A percentile compares a stretch with the other conserved stretches of the same genome.
These are phyloP conservation scores for Cryptoblepharus egeriae DNA, from an alignment of 2,797 vertebrate species.

Conservation along the genomic window DNA sequence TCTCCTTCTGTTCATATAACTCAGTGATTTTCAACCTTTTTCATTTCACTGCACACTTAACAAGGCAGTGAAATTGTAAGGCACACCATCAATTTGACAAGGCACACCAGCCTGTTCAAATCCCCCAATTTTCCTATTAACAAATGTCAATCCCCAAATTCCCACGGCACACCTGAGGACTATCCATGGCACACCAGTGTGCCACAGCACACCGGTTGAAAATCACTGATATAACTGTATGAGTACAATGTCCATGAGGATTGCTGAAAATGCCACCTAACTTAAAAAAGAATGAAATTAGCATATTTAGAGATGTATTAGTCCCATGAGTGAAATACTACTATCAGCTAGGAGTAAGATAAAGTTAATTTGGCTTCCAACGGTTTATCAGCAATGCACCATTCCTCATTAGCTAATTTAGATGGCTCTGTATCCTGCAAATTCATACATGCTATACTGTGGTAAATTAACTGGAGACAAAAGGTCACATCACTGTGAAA, in stretches of 20 bases:
- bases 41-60: too few relatives aligned
- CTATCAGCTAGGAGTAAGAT: slow-evolving; percentile 72
- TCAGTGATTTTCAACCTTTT: too few relatives aligned
- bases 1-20: slow-evolving; percentile 60
- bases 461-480: slow-evolving; percentile 73
- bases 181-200: too few relatives aligned
- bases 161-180: too few relatives aligned
- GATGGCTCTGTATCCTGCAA: slow-evolving; percentile 66
- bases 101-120: too few relatives aligned
- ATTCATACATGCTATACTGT: slow-evolving; percentile 65
- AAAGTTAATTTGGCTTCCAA: slow-evolving; percentile 78
- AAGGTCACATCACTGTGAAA: slow-evolving; percentile 67
- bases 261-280: slow-evolving; percentile 70
- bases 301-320: slow-evolving; percentile 71
- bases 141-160: too few relatives aligned
- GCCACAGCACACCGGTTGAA: too few relatives aligned
- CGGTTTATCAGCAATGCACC: slow-evolving; percentile 77
- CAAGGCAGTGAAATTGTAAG: too few relatives aligned
- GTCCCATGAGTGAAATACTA: slow-evolving; percentile 71
- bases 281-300: slow-evolving; percentile 69
- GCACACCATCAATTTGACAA: too few relatives aligned
- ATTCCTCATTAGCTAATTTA: slow-evolving; percentile 75
- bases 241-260: slow-evolving; percentile 64
- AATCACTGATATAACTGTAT: too few relatives aligned
- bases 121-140: too few relatives aligned